Base-by-base conservation (phyloP, 2,797 vertebrate species). In the Pogoniulus pusillus region DNA sequence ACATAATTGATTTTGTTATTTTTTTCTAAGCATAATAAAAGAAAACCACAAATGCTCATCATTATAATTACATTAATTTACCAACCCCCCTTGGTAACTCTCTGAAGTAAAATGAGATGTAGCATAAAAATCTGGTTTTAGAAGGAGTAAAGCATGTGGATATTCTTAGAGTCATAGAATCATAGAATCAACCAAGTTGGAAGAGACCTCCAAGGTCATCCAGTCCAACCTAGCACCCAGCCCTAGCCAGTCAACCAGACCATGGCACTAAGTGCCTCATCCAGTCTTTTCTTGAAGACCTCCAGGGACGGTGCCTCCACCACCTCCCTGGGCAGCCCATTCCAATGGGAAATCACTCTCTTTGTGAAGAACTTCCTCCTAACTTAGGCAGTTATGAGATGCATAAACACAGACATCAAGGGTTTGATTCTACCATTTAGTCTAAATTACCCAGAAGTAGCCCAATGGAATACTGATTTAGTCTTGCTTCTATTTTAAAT, bases 1-100 rank as follows among this genome's bases (percentile, higher is more conserved):
- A 55, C 53, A 26, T 7, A 37, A 55, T 3, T 45, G 54, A 66
- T 77, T n/a, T n/a, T n/a, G n/a, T n/a, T n/a, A n/a, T 76, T 79
- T 58, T 81, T 85, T 35, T 69, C 83, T 32, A 47, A 47, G 85
- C 2, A 15, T 53, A 95, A 93, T 91, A 89, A 90, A 94, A 57
- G 10, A 83, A 80, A 69, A 62, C 68, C 29, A 81, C 23, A 69
- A 65, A 72, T 47, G 4, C 8, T 93, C 87, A n/a, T 65, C 1
- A 27, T 81, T 51, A 69, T 12, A 81, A 69, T 75, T 30, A 43
- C 53, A 27, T 54, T 51, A 24, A 45, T 71, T 86, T 92, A 54
- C 27, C 6, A 14, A 10, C 64, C 51, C 45, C 4, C 4, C 23
- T 76, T 49, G 23, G 37, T 54, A 80, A 89, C 16, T 19, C 8